Evolutionary conservation across 1,140 invertebrate genomes (phyloP).

Genomic region (Papilio dardanus): DNA sequence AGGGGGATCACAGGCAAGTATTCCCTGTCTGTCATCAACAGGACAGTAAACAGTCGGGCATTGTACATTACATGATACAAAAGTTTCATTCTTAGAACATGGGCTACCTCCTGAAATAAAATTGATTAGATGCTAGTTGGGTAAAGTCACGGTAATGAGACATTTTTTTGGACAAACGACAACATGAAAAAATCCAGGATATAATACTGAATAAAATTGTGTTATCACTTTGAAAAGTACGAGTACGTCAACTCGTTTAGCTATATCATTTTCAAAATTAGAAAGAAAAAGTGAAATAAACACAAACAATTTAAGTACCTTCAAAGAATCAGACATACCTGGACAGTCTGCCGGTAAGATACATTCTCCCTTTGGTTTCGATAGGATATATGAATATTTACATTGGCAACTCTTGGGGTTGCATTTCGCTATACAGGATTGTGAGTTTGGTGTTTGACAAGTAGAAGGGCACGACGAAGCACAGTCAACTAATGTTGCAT

Average conservation of each 20-base stretch:
- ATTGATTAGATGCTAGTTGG: background rate
- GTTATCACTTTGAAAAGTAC: no score
- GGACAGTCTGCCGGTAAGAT: slow-evolving; percentile 51
- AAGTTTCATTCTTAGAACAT: slow-evolving; percentile 50
- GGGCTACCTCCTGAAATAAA: slow-evolving; percentile 49
- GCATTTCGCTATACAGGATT: slow-evolving; percentile 36
- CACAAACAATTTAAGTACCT: slow-evolving; percentile 29
- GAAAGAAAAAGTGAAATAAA: background rate
- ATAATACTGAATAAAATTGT: no score
- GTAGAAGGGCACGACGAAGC: slow-evolving; percentile 44
- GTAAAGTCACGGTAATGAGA: background rate
- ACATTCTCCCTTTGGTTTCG: slow-evolving; percentile 47
- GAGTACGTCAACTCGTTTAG: no score
- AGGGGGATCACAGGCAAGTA: slow-evolving; percentile 47
- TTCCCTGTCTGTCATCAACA: slow-evolving; percentile 44
- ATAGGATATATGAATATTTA: slow-evolving; percentile 44
- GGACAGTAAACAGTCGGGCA: slow-evolving; percentile 59
- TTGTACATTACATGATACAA: slow-evolving; percentile 45
- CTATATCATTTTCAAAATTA: background rate
- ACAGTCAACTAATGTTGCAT: slow-evolving; percentile 35
- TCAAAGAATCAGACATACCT: slow-evolving; percentile 19
- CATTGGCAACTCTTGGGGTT: slow-evolving; percentile 45
- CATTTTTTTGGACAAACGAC: background rate
- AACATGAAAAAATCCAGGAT: no score
- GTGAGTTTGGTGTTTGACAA: slow-evolving; percentile 42